phyloP scores from a whole-genome alignment of 2,113 vertebrate genomes.

The Erinaceus europaeus region DNA sequence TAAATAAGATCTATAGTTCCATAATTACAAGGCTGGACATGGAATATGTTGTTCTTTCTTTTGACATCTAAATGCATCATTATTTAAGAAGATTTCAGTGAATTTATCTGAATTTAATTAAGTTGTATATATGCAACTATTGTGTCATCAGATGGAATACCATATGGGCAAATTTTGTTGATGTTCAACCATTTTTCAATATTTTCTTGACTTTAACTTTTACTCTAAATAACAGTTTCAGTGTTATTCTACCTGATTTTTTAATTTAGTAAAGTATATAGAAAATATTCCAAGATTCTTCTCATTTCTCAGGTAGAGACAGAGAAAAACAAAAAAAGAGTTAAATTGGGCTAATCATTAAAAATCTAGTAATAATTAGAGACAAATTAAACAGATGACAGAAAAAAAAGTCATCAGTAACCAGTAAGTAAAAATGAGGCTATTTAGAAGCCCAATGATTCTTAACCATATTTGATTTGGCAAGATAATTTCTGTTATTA shows the following conservation, averaged over 20 bases:
- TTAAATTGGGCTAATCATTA: constrained; percentile 4
- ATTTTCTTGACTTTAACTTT: not conserved
- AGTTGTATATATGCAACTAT: not conserved
- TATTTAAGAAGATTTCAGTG: not conserved
- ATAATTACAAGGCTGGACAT: no score
- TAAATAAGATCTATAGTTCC: no score
- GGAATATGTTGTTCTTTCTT: not conserved
- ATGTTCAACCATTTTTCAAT: not conserved
- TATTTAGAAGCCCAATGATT: not conserved
- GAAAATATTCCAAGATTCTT: not conserved
- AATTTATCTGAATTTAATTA: not conserved
- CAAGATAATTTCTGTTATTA: not conserved
- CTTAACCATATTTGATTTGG: not conserved
- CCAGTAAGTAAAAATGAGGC: not conserved
- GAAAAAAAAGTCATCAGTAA: not conserved
- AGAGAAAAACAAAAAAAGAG: not conserved
- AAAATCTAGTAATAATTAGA: constrained; percentile 4
- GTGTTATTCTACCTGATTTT: not conserved
- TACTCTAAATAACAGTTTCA: not conserved
- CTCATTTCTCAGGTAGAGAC: not conserved
- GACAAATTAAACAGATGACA: not conserved
- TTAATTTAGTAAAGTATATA: not conserved
- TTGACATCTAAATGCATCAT: not conserved
- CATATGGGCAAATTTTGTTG: not conserved
- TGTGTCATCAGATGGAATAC: not conserved